phyloP scores from a whole-genome alignment of 2,113 vertebrate species.

The Rhadina sibilatrix region DNA sequence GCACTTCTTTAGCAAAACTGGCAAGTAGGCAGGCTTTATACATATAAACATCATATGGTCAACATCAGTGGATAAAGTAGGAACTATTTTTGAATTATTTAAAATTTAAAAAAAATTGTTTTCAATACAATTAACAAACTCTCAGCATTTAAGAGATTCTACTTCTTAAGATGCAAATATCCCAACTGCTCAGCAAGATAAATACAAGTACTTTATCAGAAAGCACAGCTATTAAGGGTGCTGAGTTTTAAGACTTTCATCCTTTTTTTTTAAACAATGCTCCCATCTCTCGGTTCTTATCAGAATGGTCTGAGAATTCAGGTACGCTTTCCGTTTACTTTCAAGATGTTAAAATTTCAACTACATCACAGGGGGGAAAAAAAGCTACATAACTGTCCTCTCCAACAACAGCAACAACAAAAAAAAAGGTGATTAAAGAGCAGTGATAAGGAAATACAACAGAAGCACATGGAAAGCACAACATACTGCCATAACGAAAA shows the following conservation, averaged over 20 bases:
- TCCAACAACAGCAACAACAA: neutral
- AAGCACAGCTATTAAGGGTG: neutral
- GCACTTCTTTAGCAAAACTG: neutral
- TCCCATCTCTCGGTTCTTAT: neutral
- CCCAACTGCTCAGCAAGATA: neutral
- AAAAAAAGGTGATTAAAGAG: neutral
- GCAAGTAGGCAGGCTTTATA: neutral
- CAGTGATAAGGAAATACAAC: neutral
- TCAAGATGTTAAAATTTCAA: neutral
- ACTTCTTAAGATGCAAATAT: neutral
- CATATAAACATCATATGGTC: neutral
- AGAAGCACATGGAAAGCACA: neutral
- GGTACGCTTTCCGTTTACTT: neutral
- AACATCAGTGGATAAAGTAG: neutral
- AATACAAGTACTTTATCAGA: neutral
- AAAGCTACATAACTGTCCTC: too few species aligned
- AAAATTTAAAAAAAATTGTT: accelerated
- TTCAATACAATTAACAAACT: neutral
- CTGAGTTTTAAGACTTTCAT: neutral
- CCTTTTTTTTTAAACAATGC: neutral
- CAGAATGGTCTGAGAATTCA: neutral
- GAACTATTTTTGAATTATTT: neutral
- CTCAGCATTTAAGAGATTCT: neutral
- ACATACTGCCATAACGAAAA: accelerated
- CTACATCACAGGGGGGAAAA: accelerated